Evolutionary conservation across 2,888 invertebrate genomes (phyloP).

Genomic region (Nemurella pictetii): DNA sequence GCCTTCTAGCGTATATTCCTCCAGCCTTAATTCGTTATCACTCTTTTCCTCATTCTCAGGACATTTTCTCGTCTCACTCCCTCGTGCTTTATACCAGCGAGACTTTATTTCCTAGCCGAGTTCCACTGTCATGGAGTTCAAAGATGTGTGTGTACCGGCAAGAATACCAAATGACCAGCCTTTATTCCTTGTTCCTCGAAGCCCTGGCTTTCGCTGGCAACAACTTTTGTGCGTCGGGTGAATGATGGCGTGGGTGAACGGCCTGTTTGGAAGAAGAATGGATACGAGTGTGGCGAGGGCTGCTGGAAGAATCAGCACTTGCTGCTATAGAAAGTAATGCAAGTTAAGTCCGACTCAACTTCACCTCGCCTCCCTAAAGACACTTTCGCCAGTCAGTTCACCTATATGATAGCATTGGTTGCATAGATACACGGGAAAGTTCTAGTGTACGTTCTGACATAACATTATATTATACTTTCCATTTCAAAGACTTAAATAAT

Average conservation of each 20-base stretch:
- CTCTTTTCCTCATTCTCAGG: not conserved
- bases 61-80: not conserved
- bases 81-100: not conserved
- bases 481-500: too few relatives aligned
- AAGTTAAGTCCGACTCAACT: not conserved
- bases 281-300: not conserved
- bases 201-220: not conserved
- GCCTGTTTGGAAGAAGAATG: slow-evolving; percentile 19
- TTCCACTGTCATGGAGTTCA: slow-evolving; percentile 35
- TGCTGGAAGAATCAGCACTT: slow-evolving; percentile 8
- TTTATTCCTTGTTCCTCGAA: slow-evolving; percentile 5
- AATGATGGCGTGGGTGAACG: slow-evolving; percentile 31
- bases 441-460: too few relatives aligned
- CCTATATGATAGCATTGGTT: too few relatives aligned
- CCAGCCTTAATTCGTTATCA: slow-evolving; percentile 14
- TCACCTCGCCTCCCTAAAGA: not conserved
- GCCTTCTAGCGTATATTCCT: slow-evolving; percentile 15
- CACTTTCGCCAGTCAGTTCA: slow-evolving; percentile 1
- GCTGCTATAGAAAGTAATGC: slow-evolving; percentile 16
- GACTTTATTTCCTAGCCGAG: slow-evolving; percentile 34
- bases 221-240: slow-evolving; percentile 35
- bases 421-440: too few relatives aligned
- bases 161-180: slow-evolving; percentile 38
- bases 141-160: slow-evolving; percentile 34
- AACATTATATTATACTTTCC: too few relatives aligned